Conservation (phyloP, 1,140 invertebrate species). For the Drosophila bocqueti region DNA sequence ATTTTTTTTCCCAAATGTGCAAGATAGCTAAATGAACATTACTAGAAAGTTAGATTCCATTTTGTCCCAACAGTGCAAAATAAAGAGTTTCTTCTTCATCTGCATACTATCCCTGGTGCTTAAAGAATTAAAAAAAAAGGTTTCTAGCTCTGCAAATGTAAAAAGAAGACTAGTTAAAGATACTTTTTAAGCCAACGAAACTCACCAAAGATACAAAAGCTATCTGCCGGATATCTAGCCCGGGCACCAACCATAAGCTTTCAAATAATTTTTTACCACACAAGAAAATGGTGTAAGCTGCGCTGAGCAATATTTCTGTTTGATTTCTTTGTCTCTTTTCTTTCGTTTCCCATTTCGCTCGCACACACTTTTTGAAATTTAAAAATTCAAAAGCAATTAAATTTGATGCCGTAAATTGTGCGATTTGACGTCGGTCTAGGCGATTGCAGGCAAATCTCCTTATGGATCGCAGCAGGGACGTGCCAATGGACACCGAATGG, state of each 20-base stretch:
- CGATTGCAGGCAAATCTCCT: conserved; percentile 28
- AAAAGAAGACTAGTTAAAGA: no score
- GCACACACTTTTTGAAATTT: conserved; percentile 5
- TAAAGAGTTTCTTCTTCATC: no score
- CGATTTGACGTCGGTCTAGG: conserved; percentile 5
- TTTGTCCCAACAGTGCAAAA: no score
- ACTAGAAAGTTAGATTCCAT: no score
- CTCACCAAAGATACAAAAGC: conserved; percentile 10
- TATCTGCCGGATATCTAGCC: neutral
- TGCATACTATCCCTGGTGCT: no score
- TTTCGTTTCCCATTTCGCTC: neutral
- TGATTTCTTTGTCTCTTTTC: neutral
- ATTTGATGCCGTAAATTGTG: conserved; percentile 17
- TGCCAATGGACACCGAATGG: conserved; percentile 40
- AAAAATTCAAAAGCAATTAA: conserved; percentile 32
- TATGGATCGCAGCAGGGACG: conserved; percentile 24
- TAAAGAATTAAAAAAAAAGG: no score
- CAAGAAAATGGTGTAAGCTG: conserved; percentile 6
- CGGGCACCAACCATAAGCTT: conserved; percentile 12
- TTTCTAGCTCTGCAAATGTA: no score
- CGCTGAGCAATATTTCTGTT: neutral
- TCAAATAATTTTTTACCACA: conserved; percentile 12
- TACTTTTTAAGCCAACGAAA: neutral
- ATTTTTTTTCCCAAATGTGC: no score
- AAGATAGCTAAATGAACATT: no score